Evolutionary conservation across 2,888 invertebrate species (phyloP).

Genomic region (Pandemis cinnamomeana): DNA sequence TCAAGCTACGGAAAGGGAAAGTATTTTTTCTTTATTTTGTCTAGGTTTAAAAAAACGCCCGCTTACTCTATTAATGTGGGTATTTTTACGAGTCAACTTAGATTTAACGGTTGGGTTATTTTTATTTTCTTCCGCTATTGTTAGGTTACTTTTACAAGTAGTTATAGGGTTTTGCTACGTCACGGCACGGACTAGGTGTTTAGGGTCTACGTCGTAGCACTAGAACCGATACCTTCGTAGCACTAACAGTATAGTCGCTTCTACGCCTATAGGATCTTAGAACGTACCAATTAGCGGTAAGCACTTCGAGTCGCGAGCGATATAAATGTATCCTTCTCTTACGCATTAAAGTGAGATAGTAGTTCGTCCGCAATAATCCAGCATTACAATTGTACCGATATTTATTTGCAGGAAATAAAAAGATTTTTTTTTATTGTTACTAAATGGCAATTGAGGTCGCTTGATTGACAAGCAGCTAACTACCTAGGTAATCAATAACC

Average conservation of each 20-base stretch:
- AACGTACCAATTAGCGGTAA: too few relatives aligned
- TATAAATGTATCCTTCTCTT: too few relatives aligned
- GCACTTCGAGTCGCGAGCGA: too few relatives aligned
- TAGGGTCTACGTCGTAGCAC: too few relatives aligned
- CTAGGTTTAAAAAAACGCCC: background rate
- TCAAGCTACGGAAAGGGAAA: background rate
- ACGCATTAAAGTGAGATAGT: too few relatives aligned
- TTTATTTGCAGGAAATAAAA: background rate
- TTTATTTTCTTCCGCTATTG: background rate
- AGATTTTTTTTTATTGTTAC: background rate
- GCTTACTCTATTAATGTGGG: background rate
- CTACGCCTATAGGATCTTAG: too few relatives aligned
- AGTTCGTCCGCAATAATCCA: too few relatives aligned
- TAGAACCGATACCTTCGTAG: too few relatives aligned
- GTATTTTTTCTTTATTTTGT: conserved; percentile 6
- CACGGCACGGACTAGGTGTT: too few relatives aligned
- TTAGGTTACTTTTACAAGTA: background rate
- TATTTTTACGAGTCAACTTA: background rate
- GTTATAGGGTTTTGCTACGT: too few relatives aligned
- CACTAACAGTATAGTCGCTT: too few relatives aligned
- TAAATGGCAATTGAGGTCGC: conserved; percentile 1
- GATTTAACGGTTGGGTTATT: background rate
- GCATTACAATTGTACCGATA: background rate
- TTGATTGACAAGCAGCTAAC: conserved; percentile 27
- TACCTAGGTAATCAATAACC: conserved; percentile 22